These are phyloP conservation scores for Myotis pilosus DNA, from an alignment of 2,797 vertebrate genomes.

Conservation along the genomic window DNA sequence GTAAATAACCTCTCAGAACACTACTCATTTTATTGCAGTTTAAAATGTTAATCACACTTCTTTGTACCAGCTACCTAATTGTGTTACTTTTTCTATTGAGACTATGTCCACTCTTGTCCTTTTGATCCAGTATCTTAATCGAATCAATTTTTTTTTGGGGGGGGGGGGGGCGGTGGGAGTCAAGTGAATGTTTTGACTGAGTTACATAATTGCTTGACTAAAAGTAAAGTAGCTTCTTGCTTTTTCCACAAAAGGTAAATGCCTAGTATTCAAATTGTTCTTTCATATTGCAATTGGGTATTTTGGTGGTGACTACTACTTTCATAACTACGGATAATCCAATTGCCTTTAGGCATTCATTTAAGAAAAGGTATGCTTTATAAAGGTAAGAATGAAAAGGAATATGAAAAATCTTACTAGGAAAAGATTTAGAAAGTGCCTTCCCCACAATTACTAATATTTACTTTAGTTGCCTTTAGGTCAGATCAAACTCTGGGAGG, in stretches of 20 bases:
- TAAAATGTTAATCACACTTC: background rate
- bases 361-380: background rate
- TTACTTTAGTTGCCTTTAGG: conserved; percentile 94
- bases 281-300: background rate
- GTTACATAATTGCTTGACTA: background rate
- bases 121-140: background rate
- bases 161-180: background rate
- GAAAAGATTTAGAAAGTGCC: background rate
- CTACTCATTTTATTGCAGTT: background rate
- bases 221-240: background rate
- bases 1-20: background rate
- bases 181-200: conserved; percentile 13
- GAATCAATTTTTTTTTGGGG: background rate
- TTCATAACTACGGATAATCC: background rate
- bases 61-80: background rate
- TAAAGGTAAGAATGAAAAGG: background rate
- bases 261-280: background rate
- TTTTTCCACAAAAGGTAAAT: background rate
- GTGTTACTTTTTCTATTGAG: conserved; percentile 1
- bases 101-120: background rate
- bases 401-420: background rate
- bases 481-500: conserved; percentile 96
- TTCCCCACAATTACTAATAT: conserved; percentile 54
- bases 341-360: background rate
- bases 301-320: background rate